phyloP scores from a whole-genome alignment of 1,140 invertebrate species.

The Drosophila ogumai region DNA sequence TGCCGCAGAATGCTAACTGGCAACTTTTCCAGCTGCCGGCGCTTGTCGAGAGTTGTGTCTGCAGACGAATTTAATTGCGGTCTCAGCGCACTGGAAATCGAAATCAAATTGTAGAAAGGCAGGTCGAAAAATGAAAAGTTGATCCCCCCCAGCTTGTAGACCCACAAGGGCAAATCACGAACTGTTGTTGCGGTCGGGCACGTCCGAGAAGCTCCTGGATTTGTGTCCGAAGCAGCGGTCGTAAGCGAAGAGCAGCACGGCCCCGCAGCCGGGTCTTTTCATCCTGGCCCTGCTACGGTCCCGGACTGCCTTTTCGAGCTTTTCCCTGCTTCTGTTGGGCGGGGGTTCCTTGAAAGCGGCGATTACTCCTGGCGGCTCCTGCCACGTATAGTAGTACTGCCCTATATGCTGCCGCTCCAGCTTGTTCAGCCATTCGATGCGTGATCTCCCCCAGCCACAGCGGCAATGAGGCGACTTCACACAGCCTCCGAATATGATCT shows the following conservation, averaged over 20 bases:
- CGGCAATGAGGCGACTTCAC: neutral
- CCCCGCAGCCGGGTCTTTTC: constrained; percentile 22
- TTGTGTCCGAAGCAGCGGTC: constrained; percentile 7
- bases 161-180: constrained; percentile 24
- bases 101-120: constrained; percentile 41
- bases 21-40: constrained; percentile 34
- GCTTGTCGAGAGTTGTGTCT: constrained; percentile 30
- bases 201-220: constrained; percentile 15
- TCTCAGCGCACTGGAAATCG: constrained; percentile 25
- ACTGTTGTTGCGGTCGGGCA: constrained; percentile 5
- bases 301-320: neutral
- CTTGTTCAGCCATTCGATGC: constrained; percentile 58
- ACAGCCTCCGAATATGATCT: constrained; percentile 45
- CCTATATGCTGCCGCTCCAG: constrained; percentile 31
- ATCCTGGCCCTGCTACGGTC: neutral
- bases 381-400: neutral
- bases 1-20: constrained; percentile 8
- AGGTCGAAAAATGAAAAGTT: constrained; percentile 25
- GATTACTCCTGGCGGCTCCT: neutral
- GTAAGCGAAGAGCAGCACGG: constrained; percentile 32
- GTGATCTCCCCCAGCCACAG: constrained; percentile 51
- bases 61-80: constrained; percentile 52
- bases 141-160: neutral
- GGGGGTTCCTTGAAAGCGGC: neutral
- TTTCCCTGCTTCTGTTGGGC: neutral